phyloP scores from a whole-genome alignment of 2,113 vertebrate species.

The Vidua macroura region DNA sequence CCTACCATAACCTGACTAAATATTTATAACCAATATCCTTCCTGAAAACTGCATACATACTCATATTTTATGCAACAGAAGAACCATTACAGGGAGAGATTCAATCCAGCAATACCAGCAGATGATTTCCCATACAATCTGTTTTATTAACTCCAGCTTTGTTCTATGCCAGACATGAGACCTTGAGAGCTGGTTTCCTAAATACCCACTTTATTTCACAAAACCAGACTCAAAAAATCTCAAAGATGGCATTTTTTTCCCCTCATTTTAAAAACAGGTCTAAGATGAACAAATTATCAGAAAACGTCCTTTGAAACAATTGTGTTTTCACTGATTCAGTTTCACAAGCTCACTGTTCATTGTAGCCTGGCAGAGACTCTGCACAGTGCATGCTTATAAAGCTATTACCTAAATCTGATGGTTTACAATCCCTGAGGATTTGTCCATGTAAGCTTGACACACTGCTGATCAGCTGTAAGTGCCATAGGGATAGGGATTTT shows the following conservation, averaged over 20 bases:
- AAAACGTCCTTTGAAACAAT: background rate
- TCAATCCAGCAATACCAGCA: background rate
- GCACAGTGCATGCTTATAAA: background rate
- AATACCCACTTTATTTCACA: fast-evolving
- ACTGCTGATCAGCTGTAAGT: background rate
- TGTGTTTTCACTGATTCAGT: fast-evolving
- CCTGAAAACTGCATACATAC: background rate
- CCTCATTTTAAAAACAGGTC: background rate
- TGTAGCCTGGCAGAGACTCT: background rate
- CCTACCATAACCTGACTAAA: background rate
- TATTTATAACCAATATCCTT: background rate
- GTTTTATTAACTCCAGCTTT: background rate
- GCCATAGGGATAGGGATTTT: background rate
- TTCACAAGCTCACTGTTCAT: background rate
- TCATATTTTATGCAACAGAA: background rate
- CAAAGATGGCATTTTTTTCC: background rate
- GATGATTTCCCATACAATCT: background rate
- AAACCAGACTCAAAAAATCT: background rate
- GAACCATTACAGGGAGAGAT: background rate
- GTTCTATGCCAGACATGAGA: background rate
- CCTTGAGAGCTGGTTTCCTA: background rate
- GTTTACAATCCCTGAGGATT: background rate
- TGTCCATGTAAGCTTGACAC: background rate
- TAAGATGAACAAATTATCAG: background rate
- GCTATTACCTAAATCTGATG: background rate